These are phyloP conservation scores for Tetheella fluctuosa DNA, from an alignment of 2,888 invertebrate genomes.

Conservation along the genomic window DNA sequence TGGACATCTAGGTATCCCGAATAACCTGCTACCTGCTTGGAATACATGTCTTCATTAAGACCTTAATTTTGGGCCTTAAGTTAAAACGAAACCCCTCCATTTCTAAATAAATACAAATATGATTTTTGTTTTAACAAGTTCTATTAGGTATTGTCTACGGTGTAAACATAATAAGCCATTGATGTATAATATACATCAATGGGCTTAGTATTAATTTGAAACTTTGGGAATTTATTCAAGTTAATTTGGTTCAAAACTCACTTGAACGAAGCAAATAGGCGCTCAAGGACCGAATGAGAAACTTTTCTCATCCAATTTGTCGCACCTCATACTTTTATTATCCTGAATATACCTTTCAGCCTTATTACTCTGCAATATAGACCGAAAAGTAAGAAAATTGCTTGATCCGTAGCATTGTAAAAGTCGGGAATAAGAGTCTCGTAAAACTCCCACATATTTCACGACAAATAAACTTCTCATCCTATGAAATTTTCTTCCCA, in stretches of 20 bases:
- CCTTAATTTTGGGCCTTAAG: no score
- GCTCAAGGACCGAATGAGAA: constrained; percentile 59
- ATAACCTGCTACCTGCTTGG: background rate
- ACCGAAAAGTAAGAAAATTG: constrained; percentile 73
- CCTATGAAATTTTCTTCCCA: constrained; percentile 77
- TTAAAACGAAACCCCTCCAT: background rate
- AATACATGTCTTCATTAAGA: no score
- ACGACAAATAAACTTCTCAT: constrained; percentile 83
- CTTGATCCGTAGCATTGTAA: constrained; percentile 79
- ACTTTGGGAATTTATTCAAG: constrained; percentile 34
- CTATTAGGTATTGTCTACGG: no score
- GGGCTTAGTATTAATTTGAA: no score
- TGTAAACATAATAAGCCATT: no score
- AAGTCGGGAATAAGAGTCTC: constrained; percentile 64
- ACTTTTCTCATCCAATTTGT: constrained; percentile 79
- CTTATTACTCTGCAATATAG: constrained; percentile 72
- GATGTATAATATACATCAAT: no score
- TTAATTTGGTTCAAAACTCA: constrained; percentile 29
- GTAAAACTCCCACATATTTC: constrained; percentile 83
- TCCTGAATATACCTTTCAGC: constrained; percentile 59
- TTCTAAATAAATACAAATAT: background rate
- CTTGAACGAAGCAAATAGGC: constrained; percentile 50
- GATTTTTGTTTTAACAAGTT: background rate
- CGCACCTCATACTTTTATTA: constrained; percentile 76
- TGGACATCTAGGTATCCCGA: background rate